Evolutionary conservation across 2,797 vertebrate species (phyloP).

Genomic region (Etheostoma nigrum): DNA sequence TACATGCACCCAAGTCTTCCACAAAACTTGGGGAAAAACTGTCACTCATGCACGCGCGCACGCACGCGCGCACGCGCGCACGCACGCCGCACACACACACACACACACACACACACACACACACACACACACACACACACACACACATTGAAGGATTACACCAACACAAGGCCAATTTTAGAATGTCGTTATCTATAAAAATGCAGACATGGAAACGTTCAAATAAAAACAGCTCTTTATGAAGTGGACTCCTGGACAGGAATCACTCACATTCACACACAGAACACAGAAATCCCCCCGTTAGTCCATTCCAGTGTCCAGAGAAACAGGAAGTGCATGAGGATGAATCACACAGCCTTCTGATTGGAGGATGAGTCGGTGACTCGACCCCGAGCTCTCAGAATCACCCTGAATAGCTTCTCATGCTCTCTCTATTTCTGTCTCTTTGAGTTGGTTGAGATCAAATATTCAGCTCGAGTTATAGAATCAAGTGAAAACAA

Average conservation of each 20-base stretch:
- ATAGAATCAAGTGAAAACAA: not conserved
- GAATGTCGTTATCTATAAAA: not conserved
- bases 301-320: slow-evolving; percentile 25
- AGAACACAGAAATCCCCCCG: slow-evolving; percentile 8
- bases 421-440: slow-evolving; percentile 29
- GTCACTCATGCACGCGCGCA: not conserved
- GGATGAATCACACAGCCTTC: slow-evolving; percentile 70
- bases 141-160: not conserved
- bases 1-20: too few species aligned
- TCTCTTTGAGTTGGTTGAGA: not conserved
- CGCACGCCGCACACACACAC: slow-evolving; percentile 1
- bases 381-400: slow-evolving; percentile 42
- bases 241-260: not conserved
- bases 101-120: slow-evolving; percentile 6
- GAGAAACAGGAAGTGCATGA: slow-evolving; percentile 72
- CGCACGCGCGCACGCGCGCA: not conserved
- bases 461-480: not conserved
- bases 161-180: not conserved
- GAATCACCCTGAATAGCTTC: slow-evolving; percentile 29
- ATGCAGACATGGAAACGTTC: not conserved
- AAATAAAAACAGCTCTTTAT: not conserved
- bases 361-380: slow-evolving; percentile 59
- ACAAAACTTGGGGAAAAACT: too few species aligned
- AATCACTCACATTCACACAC: not conserved
- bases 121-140: slow-evolving; percentile 15